phyloP scores from a whole-genome alignment of 2,113 vertebrate genomes.

The Zeus faber region DNA sequence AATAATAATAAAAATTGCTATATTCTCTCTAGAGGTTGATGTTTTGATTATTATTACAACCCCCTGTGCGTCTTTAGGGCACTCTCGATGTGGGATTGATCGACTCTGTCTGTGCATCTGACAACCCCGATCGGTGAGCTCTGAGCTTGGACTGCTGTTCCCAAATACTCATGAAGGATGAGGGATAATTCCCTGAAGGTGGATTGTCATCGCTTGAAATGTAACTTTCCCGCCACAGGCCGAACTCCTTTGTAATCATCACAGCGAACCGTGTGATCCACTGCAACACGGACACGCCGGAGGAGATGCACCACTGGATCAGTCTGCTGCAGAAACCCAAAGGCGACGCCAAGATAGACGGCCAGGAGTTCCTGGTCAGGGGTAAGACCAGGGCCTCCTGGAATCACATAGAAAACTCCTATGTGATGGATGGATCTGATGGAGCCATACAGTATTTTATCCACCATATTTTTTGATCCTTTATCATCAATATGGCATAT shows the following conservation, averaged over 20 bases:
- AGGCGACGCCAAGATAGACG: constrained; percentile 85
- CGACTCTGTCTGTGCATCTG: constrained; percentile 91
- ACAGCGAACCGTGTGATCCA: constrained; percentile 92
- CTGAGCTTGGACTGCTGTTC: not conserved
- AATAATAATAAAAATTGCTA: too few relatives aligned
- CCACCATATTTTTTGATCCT: too few relatives aligned
- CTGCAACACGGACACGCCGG: constrained; percentile 89
- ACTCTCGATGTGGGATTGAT: constrained; percentile 91
- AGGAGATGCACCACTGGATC: constrained; percentile 97
- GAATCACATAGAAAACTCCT: too few relatives aligned
- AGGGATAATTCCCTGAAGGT: not conserved
- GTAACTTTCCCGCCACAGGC: too few relatives aligned
- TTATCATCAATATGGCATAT: too few relatives aligned
- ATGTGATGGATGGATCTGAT: too few relatives aligned
- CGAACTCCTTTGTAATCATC: constrained; percentile 94
- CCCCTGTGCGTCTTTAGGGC: constrained; percentile 69
- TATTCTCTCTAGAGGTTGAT: not conserved
- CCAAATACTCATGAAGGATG: not conserved
- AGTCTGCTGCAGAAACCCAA: constrained; percentile 90
- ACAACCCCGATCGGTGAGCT: constrained; percentile 87
- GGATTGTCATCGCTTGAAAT: not conserved
- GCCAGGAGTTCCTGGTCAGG: constrained; percentile 89
- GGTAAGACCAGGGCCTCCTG: too few relatives aligned
- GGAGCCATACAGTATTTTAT: too few relatives aligned
- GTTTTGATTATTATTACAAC: not conserved